A percentile compares a stretch with the other conserved stretches of the same genome.
These are phyloP conservation scores for Daubentonia madagascariensis DNA, from an alignment of 2,113 vertebrate species.

Conservation along the genomic window DNA sequence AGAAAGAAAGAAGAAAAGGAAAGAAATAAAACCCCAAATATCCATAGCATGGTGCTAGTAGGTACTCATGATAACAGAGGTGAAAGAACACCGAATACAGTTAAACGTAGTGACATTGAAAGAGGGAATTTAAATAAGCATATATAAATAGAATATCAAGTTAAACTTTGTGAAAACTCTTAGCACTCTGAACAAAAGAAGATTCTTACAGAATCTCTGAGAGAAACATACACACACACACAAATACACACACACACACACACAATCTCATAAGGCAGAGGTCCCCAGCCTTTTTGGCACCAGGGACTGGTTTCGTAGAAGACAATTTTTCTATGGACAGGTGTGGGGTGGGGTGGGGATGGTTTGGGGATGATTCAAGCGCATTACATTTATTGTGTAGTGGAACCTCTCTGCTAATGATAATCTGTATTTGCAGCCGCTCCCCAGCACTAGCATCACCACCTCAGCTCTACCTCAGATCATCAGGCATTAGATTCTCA, in stretches of 20 bases:
- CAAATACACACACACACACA: background rate
- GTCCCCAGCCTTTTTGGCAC: too few relatives aligned
- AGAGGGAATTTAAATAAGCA: background rate
- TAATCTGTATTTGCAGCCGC: too few relatives aligned
- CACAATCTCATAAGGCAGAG: too few relatives aligned
- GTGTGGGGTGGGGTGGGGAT: too few relatives aligned
- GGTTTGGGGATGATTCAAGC: too few relatives aligned
- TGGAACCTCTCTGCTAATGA: too few relatives aligned
- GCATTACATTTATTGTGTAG: too few relatives aligned
- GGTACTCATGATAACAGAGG: background rate
- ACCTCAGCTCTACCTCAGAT: too few relatives aligned
- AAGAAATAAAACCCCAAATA: background rate
- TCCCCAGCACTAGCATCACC: too few relatives aligned
- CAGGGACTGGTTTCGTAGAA: too few relatives aligned
- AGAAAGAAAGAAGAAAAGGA: background rate
- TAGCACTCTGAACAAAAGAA: background rate
- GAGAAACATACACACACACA: background rate
- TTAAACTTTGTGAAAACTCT: background rate
- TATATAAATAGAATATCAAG: background rate
- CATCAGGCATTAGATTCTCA: too few relatives aligned
- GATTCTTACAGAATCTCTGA: background rate
- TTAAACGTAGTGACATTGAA: background rate
- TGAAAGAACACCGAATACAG: background rate
- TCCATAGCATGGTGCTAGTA: background rate
- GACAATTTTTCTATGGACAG: too few relatives aligned